These are phyloP conservation scores for Mylabris phalerata DNA, from an alignment of 1,140 invertebrate genomes.

Conservation along the genomic window DNA sequence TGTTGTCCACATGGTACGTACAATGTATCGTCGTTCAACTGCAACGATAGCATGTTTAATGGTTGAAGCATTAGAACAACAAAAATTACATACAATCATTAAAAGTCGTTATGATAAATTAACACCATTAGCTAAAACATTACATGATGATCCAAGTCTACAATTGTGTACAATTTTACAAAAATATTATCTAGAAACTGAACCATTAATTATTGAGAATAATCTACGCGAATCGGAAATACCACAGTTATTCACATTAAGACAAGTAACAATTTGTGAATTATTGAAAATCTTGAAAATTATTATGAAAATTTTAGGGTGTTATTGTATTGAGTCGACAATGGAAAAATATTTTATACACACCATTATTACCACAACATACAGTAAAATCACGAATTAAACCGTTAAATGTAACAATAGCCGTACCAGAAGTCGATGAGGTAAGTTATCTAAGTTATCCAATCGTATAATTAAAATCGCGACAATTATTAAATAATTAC, in stretches of 20 bases:
- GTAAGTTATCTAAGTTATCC: constrained; percentile 40
- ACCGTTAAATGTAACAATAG: constrained; percentile 81
- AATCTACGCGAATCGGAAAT: constrained; percentile 78
- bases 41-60: constrained; percentile 89
- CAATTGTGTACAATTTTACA: constrained; percentile 85
- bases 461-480: no score
- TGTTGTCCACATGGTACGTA: constrained; percentile 69
- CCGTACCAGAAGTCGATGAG: constrained; percentile 75
- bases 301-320: constrained; percentile 51
- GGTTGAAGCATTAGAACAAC: constrained; percentile 85
- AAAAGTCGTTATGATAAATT: constrained; percentile 88
- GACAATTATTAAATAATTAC: background rate
- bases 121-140: constrained; percentile 80
- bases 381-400: constrained; percentile 81
- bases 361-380: constrained; percentile 82
- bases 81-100: constrained; percentile 72
- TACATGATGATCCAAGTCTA: constrained; percentile 93
- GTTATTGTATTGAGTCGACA: constrained; percentile 87
- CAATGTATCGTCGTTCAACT: constrained; percentile 69
- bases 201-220: constrained; percentile 67
- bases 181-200: constrained; percentile 73
- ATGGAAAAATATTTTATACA: constrained; percentile 95
- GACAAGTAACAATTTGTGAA: constrained; percentile 54
- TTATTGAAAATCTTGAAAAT: background rate
- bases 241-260: constrained; percentile 80